These are phyloP conservation scores for Zootermopsis nevadensis DNA, from an alignment of 2,888 invertebrate genomes.

Conservation along the genomic window DNA sequence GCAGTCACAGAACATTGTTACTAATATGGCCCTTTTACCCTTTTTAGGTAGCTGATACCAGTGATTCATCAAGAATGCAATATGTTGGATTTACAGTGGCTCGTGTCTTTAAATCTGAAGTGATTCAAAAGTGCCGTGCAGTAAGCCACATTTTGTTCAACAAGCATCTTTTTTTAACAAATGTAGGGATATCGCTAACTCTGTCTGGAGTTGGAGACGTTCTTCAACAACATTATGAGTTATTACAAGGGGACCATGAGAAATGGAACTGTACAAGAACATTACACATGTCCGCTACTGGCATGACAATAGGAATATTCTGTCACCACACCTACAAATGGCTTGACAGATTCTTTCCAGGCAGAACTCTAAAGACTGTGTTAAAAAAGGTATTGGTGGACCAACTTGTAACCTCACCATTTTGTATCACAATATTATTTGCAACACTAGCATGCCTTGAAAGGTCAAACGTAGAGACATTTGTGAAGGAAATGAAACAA, in stretches of 20 bases:
- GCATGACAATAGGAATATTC: conserved; percentile 79
- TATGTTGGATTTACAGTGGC: conserved; percentile 19
- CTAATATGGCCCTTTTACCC: too few relatives aligned
- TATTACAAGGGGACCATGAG: conserved; percentile 65
- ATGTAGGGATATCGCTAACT: conserved; percentile 79
- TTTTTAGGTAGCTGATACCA: neutral
- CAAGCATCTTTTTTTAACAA: conserved; percentile 81
- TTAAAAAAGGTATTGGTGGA: conserved; percentile 84
- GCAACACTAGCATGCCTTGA: conserved; percentile 80
- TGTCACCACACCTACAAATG: conserved; percentile 89
- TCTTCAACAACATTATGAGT: conserved; percentile 84
- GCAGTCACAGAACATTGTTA: too few relatives aligned
- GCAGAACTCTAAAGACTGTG: conserved; percentile 73
- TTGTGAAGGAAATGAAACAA: conserved; percentile 74
- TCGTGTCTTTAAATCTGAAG: conserved; percentile 13
- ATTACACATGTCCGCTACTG: conserved; percentile 81
- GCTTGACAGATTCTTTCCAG: conserved; percentile 78
- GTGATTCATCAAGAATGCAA: conserved; percentile 25
- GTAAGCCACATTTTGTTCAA: conserved; percentile 52
- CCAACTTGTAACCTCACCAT: conserved; percentile 85
- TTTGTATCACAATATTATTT: conserved; percentile 83
- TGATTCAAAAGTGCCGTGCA: conserved; percentile 32
- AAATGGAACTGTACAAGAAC: conserved; percentile 73
- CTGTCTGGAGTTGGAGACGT: conserved; percentile 84
- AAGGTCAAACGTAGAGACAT: conserved; percentile 69